These are phyloP conservation scores for Meandrusa payeni DNA, from an alignment of 2,888 invertebrate species.

Conservation along the genomic window DNA sequence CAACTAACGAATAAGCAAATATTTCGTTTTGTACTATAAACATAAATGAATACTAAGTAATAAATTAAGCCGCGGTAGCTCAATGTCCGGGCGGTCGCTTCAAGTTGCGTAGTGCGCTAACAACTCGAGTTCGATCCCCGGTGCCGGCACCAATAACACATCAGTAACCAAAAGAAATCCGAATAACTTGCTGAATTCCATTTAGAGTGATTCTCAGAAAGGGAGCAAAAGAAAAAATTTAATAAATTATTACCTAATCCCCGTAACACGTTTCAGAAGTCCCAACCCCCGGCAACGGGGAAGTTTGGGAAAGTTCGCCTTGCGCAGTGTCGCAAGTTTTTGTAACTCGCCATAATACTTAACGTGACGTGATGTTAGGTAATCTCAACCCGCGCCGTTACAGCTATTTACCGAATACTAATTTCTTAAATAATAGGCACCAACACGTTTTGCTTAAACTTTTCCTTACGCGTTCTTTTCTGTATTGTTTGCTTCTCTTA, in stretches of 20 bases:
- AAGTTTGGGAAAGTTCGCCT: conserved; percentile 39
- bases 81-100: no score
- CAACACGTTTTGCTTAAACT: background rate
- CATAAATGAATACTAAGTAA: no score
- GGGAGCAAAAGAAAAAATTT: conserved; percentile 35
- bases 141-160: no score
- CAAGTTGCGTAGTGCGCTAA: no score
- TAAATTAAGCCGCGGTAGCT: no score
- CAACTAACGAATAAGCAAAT: no score
- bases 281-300: conserved; percentile 35
- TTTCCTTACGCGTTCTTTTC: conserved; percentile 10
- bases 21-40: no score
- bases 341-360: conserved; percentile 45
- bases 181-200: conserved; percentile 16
- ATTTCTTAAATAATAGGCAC: conserved; percentile 11
- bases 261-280: conserved; percentile 51
- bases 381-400: conserved; percentile 28
- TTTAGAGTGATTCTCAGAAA: conserved; percentile 27
- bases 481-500: conserved; percentile 33
- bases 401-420: conserved; percentile 8
- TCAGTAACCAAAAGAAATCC: no score
- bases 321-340: conserved; percentile 52
- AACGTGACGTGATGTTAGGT: conserved; percentile 41
- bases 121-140: no score
- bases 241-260: conserved; percentile 65